Conservation (phyloP, 2,113 vertebrate genomes). For the Hemibagrus wyckioides region DNA sequence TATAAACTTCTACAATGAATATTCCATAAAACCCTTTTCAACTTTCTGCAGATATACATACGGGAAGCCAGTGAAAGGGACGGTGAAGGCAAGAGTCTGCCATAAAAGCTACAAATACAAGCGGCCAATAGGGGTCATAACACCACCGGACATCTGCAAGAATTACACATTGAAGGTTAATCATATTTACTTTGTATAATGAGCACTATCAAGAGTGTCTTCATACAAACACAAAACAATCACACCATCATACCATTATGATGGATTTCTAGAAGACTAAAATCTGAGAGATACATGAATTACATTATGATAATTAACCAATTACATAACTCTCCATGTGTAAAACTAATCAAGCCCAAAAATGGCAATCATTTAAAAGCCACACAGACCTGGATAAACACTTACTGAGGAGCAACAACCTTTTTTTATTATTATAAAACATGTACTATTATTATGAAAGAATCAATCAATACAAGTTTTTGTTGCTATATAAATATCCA, state of each 20-base stretch:
- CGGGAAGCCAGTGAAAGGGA: conserved; percentile 71
- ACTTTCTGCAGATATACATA: conserved; percentile 68
- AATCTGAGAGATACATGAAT: background rate
- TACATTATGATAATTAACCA: background rate
- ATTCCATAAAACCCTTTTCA: background rate
- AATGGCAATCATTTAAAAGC: background rate
- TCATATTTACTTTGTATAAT: background rate
- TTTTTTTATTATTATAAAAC: background rate
- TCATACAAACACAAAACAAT: no score
- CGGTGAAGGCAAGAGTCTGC: conserved; percentile 60
- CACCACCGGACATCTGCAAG: conserved; percentile 52
- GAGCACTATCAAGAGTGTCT: background rate
- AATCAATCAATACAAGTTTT: background rate
- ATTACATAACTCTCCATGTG: background rate
- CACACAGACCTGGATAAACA: background rate
- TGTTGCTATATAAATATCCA: no score
- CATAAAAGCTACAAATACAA: background rate
- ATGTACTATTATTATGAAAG: no score
- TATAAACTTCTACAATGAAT: background rate
- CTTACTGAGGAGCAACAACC: background rate
- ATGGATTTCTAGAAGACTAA: background rate
- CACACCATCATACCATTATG: no score
- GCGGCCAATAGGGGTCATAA: background rate
- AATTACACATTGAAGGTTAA: conserved; percentile 62
- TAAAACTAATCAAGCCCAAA: background rate